A percentile compares a stretch with the other conserved stretches of the same genome.
phyloP scores from a whole-genome alignment of 2,113 vertebrate genomes.

The Notothenia coriiceps region DNA sequence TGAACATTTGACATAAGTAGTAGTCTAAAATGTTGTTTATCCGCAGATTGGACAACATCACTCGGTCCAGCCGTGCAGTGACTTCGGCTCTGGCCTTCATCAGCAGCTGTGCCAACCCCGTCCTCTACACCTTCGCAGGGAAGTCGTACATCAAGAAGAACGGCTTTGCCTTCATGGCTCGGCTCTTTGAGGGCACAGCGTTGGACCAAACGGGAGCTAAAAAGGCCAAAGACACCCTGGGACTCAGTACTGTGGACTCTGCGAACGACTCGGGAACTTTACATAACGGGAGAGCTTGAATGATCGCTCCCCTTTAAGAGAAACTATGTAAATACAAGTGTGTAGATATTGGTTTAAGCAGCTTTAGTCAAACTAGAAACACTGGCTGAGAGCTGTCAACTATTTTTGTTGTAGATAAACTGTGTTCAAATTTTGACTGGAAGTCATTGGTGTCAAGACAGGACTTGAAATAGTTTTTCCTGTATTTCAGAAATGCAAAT shows the following conservation, averaged over 20 bases:
- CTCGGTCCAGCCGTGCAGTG: slow-evolving; percentile 52
- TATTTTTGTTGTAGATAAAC: neutral
- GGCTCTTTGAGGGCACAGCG: slow-evolving; percentile 80
- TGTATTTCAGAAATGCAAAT: slow-evolving; percentile 16
- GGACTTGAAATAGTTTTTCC: neutral
- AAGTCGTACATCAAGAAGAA: slow-evolving; percentile 83
- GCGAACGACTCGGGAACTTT: neutral
- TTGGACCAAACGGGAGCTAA: slow-evolving; percentile 48
- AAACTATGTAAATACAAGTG: neutral
- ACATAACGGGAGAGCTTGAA: neutral
- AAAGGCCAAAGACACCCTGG: slow-evolving; percentile 15
- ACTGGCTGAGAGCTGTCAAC: neutral
- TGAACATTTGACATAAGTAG: too few species aligned
- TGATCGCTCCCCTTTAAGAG: neutral
- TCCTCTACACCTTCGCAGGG: slow-evolving; percentile 84
- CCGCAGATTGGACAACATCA: slow-evolving; percentile 58
- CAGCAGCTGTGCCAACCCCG: slow-evolving; percentile 84
- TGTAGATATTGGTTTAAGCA: neutral
- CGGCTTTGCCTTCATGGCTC: slow-evolving; percentile 84
- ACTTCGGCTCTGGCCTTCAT: slow-evolving; percentile 84
- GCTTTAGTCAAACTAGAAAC: neutral
- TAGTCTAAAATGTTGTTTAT: neutral
- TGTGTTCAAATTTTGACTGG: neutral
- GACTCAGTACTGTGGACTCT: neutral
- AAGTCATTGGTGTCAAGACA: neutral